These are phyloP conservation scores for Sterna hirundo DNA, from an alignment of 2,113 vertebrate species.

Conservation along the genomic window DNA sequence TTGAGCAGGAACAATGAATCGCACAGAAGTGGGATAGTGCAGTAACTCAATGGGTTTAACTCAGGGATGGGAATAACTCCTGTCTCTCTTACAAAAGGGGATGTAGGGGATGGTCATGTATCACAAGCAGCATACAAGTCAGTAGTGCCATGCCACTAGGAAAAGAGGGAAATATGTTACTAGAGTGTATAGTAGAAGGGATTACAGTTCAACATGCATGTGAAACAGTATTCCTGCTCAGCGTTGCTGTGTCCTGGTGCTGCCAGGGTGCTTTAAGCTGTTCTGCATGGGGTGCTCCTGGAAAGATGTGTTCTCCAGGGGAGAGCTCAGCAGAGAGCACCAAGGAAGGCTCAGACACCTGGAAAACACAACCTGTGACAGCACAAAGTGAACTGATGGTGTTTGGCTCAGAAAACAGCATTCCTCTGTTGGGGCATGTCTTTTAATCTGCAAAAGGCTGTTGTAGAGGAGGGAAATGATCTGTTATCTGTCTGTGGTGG, in stretches of 20 bases:
- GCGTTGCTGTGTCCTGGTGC: not conserved
- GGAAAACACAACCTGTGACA: not conserved
- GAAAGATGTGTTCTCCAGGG: not conserved
- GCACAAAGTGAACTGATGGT: not conserved
- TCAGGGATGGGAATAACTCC: not conserved
- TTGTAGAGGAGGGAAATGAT: not conserved
- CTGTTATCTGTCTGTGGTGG: not conserved
- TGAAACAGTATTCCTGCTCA: not conserved
- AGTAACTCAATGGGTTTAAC: not conserved
- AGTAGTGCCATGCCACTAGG: not conserved
- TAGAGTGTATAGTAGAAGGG: not conserved
- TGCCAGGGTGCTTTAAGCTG: not conserved
- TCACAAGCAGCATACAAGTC: not conserved
- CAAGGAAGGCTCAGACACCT: not conserved
- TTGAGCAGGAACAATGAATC: not conserved
- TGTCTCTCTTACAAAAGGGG: not conserved
- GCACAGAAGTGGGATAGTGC: not conserved
- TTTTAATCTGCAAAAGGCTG: not conserved
- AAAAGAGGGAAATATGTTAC: not conserved
- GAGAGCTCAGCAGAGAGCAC: not conserved
- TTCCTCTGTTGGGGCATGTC: not conserved
- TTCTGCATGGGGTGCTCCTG: fast-evolving
- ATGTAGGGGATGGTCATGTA: not conserved
- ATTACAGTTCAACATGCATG: not conserved
- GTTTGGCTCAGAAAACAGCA: not conserved